Evolutionary conservation across 2,113 vertebrate species (phyloP), one percentile per base, ranked within the genome.

Genomic region (Candoia aspera): DNA sequence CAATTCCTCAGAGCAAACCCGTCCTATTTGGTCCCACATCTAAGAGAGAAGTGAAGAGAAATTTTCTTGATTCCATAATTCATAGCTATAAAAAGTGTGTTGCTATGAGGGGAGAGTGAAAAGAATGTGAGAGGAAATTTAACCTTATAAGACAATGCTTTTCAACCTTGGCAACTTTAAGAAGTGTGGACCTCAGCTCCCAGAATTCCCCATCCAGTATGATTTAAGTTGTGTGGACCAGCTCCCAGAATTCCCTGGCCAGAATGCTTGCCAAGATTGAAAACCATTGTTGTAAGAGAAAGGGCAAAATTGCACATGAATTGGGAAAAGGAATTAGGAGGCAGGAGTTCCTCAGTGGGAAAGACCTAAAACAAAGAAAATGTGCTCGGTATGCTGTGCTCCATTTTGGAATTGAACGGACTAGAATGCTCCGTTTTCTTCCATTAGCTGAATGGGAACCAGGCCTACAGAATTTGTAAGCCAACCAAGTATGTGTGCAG

Each of bases 1-100:
- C 42, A 89, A 54, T 62, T 89, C 73, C 79, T 92, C 87, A 55
- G 79, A 19, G 33, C 73, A 85, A 55, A 64, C n/a, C 19, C 23
- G 1, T 29, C 79, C 91, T 42, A 55, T 89, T 46, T 89, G 87
- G 87, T 92, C 57, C 91, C 91, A 85, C 91, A 92, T 92, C 91
- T 92, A 13, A 19, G 49, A 84, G 46, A 84, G 8, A 26, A 24
- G 29, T 10, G n/a, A 49, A 88, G 37, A 88, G 55, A 84, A 89
- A 89, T 54, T 24, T 12, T 46, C 8, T 88, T 60, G 5, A 60
- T 84, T 60, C 29, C 64, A 83, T 21, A 13, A 24, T 53, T 21
- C 42, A 49, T n/a, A n/a, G 15, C 26, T 57, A 60, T 58, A 60
- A 6, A 17, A 58, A 83, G 55, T n/a, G 8, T 79, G 73, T 42